Conservation (phyloP, 2,888 invertebrate species). For the Hemicrepidius hirtus region DNA sequence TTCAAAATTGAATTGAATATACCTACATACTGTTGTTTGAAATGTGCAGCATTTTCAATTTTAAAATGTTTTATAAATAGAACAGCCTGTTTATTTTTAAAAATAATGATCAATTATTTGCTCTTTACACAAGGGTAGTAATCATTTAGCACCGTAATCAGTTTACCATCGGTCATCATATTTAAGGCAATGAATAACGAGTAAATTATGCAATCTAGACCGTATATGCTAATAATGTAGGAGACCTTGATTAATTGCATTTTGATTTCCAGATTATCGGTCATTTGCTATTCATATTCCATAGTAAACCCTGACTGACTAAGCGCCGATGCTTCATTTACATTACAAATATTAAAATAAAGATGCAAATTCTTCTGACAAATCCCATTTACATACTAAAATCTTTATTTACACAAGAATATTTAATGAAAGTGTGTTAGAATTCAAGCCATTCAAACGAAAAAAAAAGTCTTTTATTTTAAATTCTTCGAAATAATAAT, state of each 20-base stretch:
- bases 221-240: conserved; percentile 66
- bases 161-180: conserved; percentile 63
- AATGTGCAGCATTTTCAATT: too few relatives aligned
- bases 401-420: conserved; percentile 3
- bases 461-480: not conserved
- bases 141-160: conserved; percentile 4
- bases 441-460: too few relatives aligned
- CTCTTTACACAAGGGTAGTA: not conserved
- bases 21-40: too few relatives aligned
- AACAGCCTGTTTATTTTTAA: too few relatives aligned
- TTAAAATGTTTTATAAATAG: too few relatives aligned
- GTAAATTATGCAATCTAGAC: conserved; percentile 67
- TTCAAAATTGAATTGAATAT: too few relatives aligned
- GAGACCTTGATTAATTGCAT: conserved; percentile 69
- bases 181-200: conserved; percentile 65
- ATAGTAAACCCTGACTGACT: conserved; percentile 18
- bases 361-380: conserved; percentile 21
- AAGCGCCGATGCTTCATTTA: conserved; percentile 34
- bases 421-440: not conserved
- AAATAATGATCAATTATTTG: too few relatives aligned
- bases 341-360: conserved; percentile 40
- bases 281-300: conserved; percentile 54
- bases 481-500: not conserved
- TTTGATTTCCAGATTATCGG: conserved; percentile 70
- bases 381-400: conserved; percentile 28